A percentile compares a stretch with the other conserved stretches of the same genome.
These are phyloP conservation scores for Chelidonichthys spinosus DNA, from an alignment of 2,797 vertebrate species.

Conservation along the genomic window DNA sequence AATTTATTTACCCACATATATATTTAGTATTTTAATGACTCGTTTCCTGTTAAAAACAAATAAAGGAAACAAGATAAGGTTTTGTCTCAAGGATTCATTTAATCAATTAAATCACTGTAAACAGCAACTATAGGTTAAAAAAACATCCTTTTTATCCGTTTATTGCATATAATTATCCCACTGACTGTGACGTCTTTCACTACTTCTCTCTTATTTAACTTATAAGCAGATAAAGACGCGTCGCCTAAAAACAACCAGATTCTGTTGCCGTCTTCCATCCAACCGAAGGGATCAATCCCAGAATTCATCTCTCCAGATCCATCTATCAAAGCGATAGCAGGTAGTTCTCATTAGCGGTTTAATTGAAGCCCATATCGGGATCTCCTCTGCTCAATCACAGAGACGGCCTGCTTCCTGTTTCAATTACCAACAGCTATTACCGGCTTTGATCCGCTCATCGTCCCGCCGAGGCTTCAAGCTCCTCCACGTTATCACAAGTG, in stretches of 20 bases:
- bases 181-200: too few species aligned
- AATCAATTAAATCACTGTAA: too few species aligned
- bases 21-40: too few species aligned
- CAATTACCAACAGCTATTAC: constrained; percentile 70
- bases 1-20: too few species aligned
- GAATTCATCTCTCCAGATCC: constrained; percentile 50
- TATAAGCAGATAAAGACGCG: not conserved
- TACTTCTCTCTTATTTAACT: too few species aligned
- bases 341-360: constrained; percentile 66
- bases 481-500: constrained; percentile 44
- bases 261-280: constrained; percentile 37
- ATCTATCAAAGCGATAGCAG: constrained; percentile 39
- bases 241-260: not conserved
- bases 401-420: constrained; percentile 65
- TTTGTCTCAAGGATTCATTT: too few species aligned
- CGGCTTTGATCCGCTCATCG: constrained; percentile 57
- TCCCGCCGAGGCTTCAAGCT: constrained; percentile 37
- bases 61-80: too few species aligned
- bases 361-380: constrained; percentile 76
- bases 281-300: constrained; percentile 40
- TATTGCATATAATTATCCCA: too few species aligned
- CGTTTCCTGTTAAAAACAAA: too few species aligned
- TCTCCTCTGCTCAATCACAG: constrained; percentile 42
- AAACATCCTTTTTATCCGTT: too few species aligned
- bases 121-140: too few species aligned